A percentile compares a stretch with the other conserved stretches of the same genome.
phyloP scores from a whole-genome alignment of 1,140 invertebrate species.

The Anoplophora glabripennis region DNA sequence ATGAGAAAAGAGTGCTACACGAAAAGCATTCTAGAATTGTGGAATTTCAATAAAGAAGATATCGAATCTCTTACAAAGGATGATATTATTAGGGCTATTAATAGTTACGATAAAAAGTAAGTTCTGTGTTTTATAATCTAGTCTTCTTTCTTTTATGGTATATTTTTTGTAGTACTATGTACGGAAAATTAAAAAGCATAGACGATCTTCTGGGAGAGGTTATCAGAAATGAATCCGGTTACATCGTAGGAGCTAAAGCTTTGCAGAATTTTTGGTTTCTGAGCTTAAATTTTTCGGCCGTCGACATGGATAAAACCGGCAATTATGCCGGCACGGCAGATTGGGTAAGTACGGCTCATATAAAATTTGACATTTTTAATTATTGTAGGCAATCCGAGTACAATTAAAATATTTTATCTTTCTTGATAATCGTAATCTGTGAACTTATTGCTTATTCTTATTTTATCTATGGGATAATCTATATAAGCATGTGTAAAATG shows the following conservation, averaged over 20 bases:
- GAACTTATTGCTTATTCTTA: too few relatives aligned
- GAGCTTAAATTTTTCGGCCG: slow-evolving; percentile 63
- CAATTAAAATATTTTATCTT: too few relatives aligned
- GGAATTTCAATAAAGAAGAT: slow-evolving; percentile 58
- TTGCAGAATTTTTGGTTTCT: slow-evolving; percentile 63
- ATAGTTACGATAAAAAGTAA: slow-evolving; percentile 54
- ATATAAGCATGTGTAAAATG: too few relatives aligned
- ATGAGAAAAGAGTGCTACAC: slow-evolving; percentile 57
- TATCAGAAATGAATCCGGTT: slow-evolving; percentile 55
- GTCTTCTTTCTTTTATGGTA: not conserved
- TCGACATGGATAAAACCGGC: slow-evolving; percentile 62
- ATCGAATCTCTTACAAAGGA: slow-evolving; percentile 58
- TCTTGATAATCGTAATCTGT: too few relatives aligned
- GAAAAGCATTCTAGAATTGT: slow-evolving; percentile 68
- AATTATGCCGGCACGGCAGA: slow-evolving; percentile 71
- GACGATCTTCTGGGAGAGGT: slow-evolving; percentile 63
- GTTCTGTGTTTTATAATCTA: slow-evolving; percentile 15
- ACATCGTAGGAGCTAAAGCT: slow-evolving; percentile 62
- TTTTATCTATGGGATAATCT: too few relatives aligned
- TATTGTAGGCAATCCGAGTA: too few relatives aligned
- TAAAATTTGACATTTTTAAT: not conserved
- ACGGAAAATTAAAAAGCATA: slow-evolving; percentile 65
- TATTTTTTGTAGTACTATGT: slow-evolving; percentile 56
- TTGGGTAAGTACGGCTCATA: slow-evolving; percentile 54
- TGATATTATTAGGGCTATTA: slow-evolving; percentile 62